These are phyloP conservation scores for Eueremaeus valkanovi DNA, from an alignment of 2,888 invertebrate genomes.

Conservation along the genomic window DNA sequence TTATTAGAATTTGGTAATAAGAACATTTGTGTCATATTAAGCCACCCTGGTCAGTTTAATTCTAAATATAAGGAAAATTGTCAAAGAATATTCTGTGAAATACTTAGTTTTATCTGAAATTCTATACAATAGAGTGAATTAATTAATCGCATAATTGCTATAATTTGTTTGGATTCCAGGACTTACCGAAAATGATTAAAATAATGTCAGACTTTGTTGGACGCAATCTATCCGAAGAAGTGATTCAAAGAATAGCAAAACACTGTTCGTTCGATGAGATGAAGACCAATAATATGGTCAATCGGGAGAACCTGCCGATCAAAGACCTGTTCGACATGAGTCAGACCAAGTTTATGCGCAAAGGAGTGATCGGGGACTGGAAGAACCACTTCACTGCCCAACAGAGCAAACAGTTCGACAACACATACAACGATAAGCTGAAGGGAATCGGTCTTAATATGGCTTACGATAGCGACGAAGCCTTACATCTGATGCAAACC, in stretches of 20 bases:
- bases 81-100: too few relatives aligned
- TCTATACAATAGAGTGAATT: too few relatives aligned
- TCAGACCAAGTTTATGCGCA: conserved; percentile 47
- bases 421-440: conserved; percentile 49
- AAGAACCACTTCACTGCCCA: conserved; percentile 50
- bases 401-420: conserved; percentile 50
- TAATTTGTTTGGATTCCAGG: conserved; percentile 48
- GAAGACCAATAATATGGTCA: conserved; percentile 53
- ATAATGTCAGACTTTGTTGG: conserved; percentile 58
- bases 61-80: too few relatives aligned
- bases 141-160: too few relatives aligned
- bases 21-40: too few relatives aligned
- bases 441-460: conserved; percentile 45
- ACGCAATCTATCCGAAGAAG: conserved; percentile 53
- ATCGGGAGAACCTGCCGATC: conserved; percentile 49
- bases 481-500: conserved; percentile 18
- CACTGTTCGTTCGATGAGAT: conserved; percentile 54
- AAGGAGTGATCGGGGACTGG: conserved; percentile 52
- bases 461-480: conserved; percentile 44
- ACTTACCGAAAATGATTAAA: conserved; percentile 57
- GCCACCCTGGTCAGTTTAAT: too few relatives aligned
- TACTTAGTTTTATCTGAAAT: too few relatives aligned
- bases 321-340: conserved; percentile 46
- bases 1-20: too few relatives aligned
- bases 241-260: conserved; percentile 50